Evolutionary conservation across 2,113 vertebrate species (phyloP).

Genomic region (Illadopsis cleaveri): DNA sequence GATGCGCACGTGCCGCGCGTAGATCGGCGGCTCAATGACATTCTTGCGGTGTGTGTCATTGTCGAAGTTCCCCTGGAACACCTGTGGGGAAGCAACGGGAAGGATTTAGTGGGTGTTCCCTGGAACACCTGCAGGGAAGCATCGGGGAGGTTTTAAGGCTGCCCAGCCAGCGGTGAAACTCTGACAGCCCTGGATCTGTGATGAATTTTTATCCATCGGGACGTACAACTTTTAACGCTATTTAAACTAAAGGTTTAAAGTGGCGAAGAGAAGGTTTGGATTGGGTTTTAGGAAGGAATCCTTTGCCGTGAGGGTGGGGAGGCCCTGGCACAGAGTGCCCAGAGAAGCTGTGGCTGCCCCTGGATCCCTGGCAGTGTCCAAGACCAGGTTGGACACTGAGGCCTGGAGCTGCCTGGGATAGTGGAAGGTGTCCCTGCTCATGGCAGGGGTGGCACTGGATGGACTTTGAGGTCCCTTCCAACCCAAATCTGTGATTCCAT

Average conservation of each 20-base stretch:
- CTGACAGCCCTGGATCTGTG: fast-evolving
- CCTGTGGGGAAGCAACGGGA: not conserved
- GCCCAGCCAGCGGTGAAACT: fast-evolving
- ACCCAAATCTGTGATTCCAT: not conserved
- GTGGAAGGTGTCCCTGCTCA: fast-evolving
- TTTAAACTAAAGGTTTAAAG: not conserved
- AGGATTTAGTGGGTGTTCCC: slow-evolving; percentile 86
- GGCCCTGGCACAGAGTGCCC: not conserved
- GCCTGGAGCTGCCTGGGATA: fast-evolving
- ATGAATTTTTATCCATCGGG: fast-evolving
- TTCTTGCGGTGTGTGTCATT: slow-evolving; percentile 99
- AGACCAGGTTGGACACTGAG: fast-evolving
- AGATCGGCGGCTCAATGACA: slow-evolving; percentile 92
- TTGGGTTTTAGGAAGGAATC: not conserved
- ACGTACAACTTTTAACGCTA: fast-evolving
- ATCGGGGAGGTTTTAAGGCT: fast-evolving
- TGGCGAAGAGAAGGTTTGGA: not conserved
- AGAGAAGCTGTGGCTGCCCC: not conserved
- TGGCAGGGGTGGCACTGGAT: too few species aligned
- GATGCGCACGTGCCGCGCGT: slow-evolving; percentile 87
- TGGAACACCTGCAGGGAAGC: slow-evolving; percentile 62
- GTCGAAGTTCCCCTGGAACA: slow-evolving; percentile 98
- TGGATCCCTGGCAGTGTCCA: not conserved
- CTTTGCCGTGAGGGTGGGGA: fast-evolving
- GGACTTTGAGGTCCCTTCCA: not conserved